A percentile compares a stretch with the other conserved stretches of the same genome.
phyloP scores from a whole-genome alignment of 2,888 invertebrate species.

The Eristalis intricaria region DNA sequence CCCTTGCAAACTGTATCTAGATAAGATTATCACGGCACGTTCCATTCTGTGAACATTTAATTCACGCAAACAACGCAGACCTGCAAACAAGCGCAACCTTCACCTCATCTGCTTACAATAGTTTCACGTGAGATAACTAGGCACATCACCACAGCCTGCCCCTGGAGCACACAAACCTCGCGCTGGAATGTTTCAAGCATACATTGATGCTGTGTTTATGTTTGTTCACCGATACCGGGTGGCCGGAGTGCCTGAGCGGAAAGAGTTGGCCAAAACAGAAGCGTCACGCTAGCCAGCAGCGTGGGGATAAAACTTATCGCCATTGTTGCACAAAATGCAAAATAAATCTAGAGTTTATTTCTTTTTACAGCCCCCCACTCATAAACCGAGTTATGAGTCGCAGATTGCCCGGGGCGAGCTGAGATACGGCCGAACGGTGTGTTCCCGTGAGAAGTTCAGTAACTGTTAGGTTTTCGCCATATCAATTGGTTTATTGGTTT shows the following conservation, averaged over 20 bases:
- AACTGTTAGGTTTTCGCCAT: conserved; percentile 20
- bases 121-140: neutral
- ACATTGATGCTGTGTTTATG: neutral
- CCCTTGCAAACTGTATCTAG: neutral
- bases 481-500: conserved; percentile 37
- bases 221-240: neutral
- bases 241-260: neutral
- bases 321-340: neutral
- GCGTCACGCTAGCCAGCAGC: neutral
- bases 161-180: neutral
- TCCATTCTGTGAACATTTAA: neutral
- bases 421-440: neutral
- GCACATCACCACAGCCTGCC: too few relatives aligned
- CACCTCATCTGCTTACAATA: neutral
- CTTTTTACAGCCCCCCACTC: neutral
- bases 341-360: conserved; percentile 19
- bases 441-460: neutral
- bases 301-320: neutral
- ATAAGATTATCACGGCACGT: neutral
- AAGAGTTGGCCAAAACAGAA: neutral
- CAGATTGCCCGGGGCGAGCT: conserved; percentile 28
- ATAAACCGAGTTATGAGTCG: conserved; percentile 12
- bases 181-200: neutral
- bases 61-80: neutral
- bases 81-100: neutral